phyloP scores from a whole-genome alignment of 2,797 vertebrate genomes.

The Platalea minor region DNA sequence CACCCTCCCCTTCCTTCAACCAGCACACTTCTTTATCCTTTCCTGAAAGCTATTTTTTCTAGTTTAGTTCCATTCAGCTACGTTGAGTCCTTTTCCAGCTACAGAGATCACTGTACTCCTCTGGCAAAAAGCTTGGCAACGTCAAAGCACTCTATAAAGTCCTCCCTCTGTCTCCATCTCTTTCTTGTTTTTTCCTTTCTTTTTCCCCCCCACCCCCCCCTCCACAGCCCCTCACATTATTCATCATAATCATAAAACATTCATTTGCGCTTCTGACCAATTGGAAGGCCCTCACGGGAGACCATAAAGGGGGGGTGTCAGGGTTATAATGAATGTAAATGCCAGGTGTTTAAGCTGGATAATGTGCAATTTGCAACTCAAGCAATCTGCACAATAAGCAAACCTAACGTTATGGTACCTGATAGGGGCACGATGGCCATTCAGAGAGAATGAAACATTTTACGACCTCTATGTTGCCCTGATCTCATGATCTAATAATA shows the following conservation, averaged over 20 bases:
- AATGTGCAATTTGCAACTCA: constrained; percentile 76
- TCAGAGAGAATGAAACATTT: constrained; percentile 72
- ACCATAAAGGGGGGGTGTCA: constrained; percentile 65
- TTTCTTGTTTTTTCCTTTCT: neutral
- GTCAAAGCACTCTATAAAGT: neutral
- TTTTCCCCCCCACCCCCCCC: neutral
- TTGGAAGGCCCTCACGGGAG: constrained; percentile 69
- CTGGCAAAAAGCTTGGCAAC: neutral
- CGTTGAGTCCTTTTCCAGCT: rapidly evolving
- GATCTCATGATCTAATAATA: constrained; percentile 72
- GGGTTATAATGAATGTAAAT: constrained; percentile 74
- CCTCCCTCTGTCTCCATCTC: neutral
- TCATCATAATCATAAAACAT: constrained; percentile 77
- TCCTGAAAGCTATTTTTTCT: neutral
- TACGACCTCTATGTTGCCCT: constrained; percentile 68
- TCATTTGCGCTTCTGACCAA: constrained; percentile 74
- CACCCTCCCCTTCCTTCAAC: neutral
- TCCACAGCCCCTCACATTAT: constrained; percentile 41
- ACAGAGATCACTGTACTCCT: neutral
- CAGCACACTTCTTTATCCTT: neutral
- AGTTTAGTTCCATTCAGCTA: neutral
- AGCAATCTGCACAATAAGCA: constrained; percentile 76
- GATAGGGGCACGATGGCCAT: constrained; percentile 69
- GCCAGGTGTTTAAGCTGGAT: constrained; percentile 72
- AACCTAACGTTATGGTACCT: constrained; percentile 76